Conservation (phyloP, 1,140 invertebrate species). For the Heliconius hermathena region DNA sequence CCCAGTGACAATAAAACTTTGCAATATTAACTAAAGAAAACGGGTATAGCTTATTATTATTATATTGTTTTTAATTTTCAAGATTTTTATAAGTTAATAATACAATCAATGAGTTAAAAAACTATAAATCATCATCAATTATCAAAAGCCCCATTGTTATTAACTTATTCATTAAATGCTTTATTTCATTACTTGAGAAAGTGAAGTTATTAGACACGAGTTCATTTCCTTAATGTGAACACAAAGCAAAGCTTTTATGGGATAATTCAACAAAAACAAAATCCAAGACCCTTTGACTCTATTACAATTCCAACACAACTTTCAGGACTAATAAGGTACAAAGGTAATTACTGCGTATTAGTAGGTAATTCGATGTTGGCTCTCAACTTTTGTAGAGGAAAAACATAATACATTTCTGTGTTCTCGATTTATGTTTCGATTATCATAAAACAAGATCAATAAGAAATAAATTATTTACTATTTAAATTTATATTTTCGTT, state of each 20-base stretch:
- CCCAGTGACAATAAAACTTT: neutral
- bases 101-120: too few relatives aligned
- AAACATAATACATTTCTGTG: neutral
- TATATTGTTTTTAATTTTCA: too few relatives aligned
- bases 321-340: neutral
- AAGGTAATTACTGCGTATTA: slow-evolving; percentile 12
- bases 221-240: neutral
- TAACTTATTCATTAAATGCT: neutral
- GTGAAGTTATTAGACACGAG: neutral
- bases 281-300: neutral
- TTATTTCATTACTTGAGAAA: neutral
- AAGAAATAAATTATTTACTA: neutral
- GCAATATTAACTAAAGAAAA: too few relatives aligned
- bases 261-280: slow-evolving; percentile 6
- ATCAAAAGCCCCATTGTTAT: too few relatives aligned
- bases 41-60: too few relatives aligned
- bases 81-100: too few relatives aligned
- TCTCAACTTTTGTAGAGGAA: neutral
- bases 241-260: neutral
- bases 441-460: neutral
- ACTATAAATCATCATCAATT: too few relatives aligned
- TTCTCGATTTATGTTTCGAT: neutral
- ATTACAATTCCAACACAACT: slow-evolving; percentile 8
- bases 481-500: too few relatives aligned
- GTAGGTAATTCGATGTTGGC: neutral